phyloP scores from a whole-genome alignment of 2,113 vertebrate species.

The Cynopterus brachyotis region DNA sequence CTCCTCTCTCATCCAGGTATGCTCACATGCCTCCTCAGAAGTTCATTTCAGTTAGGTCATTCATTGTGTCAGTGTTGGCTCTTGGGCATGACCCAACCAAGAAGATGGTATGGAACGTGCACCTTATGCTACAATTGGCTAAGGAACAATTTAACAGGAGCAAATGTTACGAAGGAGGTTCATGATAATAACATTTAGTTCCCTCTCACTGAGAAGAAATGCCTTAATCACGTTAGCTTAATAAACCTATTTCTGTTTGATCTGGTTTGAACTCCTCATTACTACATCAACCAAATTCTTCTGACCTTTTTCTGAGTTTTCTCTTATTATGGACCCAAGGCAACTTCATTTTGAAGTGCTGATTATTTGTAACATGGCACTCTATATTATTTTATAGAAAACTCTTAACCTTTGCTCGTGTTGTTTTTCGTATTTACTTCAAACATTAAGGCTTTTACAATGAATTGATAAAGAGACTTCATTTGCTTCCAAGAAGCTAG shows the following conservation, averaged over 20 bases:
- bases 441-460: not conserved
- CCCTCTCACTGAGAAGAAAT: not conserved
- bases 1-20: not conserved
- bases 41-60: not conserved
- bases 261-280: not conserved
- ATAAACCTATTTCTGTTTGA: not conserved
- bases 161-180: not conserved
- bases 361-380: not conserved
- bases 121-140: not conserved
- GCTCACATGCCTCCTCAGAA: not conserved
- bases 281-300: not conserved
- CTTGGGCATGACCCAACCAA: not conserved
- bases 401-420: not conserved
- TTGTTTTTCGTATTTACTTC: not conserved
- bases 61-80: not conserved
- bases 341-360: not conserved
- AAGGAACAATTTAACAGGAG: not conserved
- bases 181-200: not conserved
- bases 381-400: not conserved
- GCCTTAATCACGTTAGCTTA: not conserved
- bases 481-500: not conserved
- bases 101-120: not conserved
- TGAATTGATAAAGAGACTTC: not conserved
- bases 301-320: not conserved
- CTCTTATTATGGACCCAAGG: not conserved